Percentiles rank a stretch among this genome's conserved stretches.
phyloP scores from a whole-genome alignment of 2,888 invertebrate species.

The Melanargia galathea region DNA sequence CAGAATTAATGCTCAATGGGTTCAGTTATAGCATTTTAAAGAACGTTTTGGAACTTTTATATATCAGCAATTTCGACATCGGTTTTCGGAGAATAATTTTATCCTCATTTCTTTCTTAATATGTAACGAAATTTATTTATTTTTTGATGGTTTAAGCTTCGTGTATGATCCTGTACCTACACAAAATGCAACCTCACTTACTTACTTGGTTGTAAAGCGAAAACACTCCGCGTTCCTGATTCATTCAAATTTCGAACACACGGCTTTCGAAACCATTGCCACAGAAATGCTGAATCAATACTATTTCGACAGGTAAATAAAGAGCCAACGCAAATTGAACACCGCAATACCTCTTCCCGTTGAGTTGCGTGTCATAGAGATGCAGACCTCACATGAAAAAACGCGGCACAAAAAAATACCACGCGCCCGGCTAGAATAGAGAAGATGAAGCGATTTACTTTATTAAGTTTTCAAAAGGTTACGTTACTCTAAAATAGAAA shows the following conservation, averaged over 20 bases:
- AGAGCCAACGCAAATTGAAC: neutral
- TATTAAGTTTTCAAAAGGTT: too few relatives aligned
- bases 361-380: neutral
- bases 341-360: neutral
- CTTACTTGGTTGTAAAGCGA: neutral
- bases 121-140: constrained; percentile 1
- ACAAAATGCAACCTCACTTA: neutral
- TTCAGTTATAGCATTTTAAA: constrained; percentile 1
- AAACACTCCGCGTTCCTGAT: neutral
- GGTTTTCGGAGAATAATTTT: constrained; percentile 1
- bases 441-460: too few relatives aligned
- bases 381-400: neutral
- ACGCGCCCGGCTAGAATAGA: too few relatives aligned
- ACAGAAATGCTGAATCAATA: constrained; percentile 3
- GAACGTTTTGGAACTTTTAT: neutral
- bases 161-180: too few relatives aligned
- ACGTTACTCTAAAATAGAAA: too few relatives aligned
- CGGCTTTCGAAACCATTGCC: neutral
- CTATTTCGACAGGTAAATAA: constrained; percentile 1
- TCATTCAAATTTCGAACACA: neutral
- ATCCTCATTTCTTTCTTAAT: neutral
- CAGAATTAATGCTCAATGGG: neutral
- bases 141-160: neutral
- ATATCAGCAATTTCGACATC: constrained; percentile 1
- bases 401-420: too few relatives aligned